Percentiles rank a stretch among this genome's conserved stretches.
Evolutionary conservation across 2,888 invertebrate genomes (phyloP).

Genomic region (Apantesis nais): DNA sequence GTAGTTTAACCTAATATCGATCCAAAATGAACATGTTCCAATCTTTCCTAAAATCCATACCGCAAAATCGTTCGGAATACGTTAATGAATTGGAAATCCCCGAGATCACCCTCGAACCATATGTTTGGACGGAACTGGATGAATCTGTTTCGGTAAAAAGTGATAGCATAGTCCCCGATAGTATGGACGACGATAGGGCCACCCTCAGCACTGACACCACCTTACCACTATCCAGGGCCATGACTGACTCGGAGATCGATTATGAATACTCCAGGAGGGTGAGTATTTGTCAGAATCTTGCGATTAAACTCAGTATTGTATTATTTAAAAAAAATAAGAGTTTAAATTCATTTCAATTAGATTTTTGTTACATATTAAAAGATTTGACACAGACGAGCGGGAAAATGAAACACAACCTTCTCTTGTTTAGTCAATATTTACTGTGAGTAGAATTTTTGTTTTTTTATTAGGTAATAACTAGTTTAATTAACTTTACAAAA

Average conservation of each 20-base stretch:
- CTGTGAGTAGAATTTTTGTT: no score
- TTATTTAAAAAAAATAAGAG: no score
- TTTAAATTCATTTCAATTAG: no score
- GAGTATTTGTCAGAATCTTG: slow-evolving; percentile 32
- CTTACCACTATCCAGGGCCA: slow-evolving; percentile 70
- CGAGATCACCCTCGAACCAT: slow-evolving; percentile 65
- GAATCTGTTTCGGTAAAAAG: slow-evolving; percentile 52
- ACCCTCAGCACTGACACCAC: slow-evolving; percentile 68
- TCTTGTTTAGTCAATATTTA: no score
- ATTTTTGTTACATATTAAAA: no score
- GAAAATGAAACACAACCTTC: no score
- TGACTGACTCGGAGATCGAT: slow-evolving; percentile 80
- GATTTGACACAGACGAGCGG: no score
- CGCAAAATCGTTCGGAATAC: slow-evolving; percentile 66
- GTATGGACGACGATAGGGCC: slow-evolving; percentile 52
- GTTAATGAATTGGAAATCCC: slow-evolving; percentile 73
- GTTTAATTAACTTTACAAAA: neutral
- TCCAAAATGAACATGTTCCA: slow-evolving; percentile 68
- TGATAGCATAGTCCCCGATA: slow-evolving; percentile 57
- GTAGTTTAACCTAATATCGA: neutral
- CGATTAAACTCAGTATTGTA: neutral
- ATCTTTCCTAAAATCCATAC: slow-evolving; percentile 64
- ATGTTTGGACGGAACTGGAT: slow-evolving; percentile 62
- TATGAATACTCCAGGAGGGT: slow-evolving; percentile 69
- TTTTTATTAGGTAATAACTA: neutral